Evolutionary conservation across 2,113 vertebrate genomes (phyloP).

Genomic region (Ranitomeya imitator): DNA sequence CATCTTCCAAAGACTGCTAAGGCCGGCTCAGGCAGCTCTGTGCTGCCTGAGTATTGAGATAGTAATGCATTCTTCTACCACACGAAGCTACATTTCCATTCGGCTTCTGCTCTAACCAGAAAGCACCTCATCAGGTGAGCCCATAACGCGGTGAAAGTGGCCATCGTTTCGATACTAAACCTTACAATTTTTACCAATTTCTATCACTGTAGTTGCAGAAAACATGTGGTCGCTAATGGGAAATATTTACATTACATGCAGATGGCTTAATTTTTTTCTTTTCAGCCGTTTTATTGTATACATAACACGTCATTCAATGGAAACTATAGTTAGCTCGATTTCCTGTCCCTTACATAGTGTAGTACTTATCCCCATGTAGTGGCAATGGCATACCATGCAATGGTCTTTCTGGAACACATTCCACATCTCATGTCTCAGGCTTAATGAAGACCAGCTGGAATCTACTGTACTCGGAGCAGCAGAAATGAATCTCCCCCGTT

Average conservation of each 20-base stretch:
- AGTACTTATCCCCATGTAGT: constrained; percentile 9
- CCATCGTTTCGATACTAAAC: not conserved
- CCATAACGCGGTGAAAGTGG: too few species aligned
- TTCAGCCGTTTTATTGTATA: constrained; percentile 6
- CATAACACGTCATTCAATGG: not conserved
- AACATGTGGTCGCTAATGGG: not conserved
- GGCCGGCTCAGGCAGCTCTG: too few species aligned
- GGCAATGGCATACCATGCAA: constrained; percentile 27
- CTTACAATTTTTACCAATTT: not conserved
- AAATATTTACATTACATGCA: not conserved
- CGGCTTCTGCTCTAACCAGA: too few species aligned
- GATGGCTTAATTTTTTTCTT: not conserved
- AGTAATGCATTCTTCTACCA: too few species aligned
- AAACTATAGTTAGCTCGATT: constrained; percentile 5
- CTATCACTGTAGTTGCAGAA: not conserved
- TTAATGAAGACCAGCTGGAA: constrained; percentile 47
- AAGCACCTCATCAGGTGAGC: too few species aligned
- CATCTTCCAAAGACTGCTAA: too few species aligned
- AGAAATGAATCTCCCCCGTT: constrained; percentile 13
- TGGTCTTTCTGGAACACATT: constrained; percentile 36
- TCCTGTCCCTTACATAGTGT: constrained; percentile 16
- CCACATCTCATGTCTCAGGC: constrained; percentile 20
- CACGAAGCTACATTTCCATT: too few species aligned
- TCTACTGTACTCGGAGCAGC: constrained; percentile 26
- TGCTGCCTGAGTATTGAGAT: too few species aligned